Evolutionary conservation across 2,113 vertebrate species (phyloP).

Genomic region (Lamprotornis superbus): DNA sequence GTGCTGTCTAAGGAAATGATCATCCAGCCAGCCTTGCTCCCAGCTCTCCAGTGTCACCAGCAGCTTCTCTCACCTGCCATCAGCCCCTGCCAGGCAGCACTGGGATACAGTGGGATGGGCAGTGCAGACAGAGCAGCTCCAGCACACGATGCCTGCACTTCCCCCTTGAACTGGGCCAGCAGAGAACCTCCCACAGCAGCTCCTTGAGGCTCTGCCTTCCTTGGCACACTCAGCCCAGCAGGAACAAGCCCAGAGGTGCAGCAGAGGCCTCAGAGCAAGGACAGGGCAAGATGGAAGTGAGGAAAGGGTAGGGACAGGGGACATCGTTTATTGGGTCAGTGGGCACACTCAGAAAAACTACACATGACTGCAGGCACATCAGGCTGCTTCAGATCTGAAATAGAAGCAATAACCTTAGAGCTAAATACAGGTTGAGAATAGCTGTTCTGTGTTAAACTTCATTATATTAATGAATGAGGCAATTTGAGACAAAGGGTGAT

Average conservation of each 20-base stretch:
- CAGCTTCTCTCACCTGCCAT: not conserved
- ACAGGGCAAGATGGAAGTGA: not conserved
- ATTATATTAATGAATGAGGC: conserved; percentile 28
- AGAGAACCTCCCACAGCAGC: not conserved
- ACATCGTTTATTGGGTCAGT: not conserved
- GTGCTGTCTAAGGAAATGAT: not conserved
- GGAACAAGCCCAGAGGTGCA: not conserved
- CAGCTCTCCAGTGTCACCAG: not conserved
- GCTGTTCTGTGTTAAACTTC: conserved; percentile 41
- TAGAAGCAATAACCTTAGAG: conserved; percentile 37
- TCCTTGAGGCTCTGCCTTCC: not conserved
- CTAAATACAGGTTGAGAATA: conserved; percentile 39
- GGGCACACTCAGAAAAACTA: not conserved
- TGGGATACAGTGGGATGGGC: not conserved
- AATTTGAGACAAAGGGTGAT: conserved; percentile 10
- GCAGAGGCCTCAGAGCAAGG: rapidly evolving
- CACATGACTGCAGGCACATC: not conserved
- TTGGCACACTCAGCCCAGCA: not conserved
- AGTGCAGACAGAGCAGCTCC: not conserved
- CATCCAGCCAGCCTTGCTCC: not conserved
- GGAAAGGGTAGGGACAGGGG: conserved; percentile 22
- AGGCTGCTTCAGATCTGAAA: conserved; percentile 33
- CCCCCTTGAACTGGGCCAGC: not conserved
- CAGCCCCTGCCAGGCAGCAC: not conserved
- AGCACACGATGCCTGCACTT: rapidly evolving